Evolutionary conservation across 2,113 vertebrate genomes (phyloP).

Genomic region (Periophthalmus modestus): DNA sequence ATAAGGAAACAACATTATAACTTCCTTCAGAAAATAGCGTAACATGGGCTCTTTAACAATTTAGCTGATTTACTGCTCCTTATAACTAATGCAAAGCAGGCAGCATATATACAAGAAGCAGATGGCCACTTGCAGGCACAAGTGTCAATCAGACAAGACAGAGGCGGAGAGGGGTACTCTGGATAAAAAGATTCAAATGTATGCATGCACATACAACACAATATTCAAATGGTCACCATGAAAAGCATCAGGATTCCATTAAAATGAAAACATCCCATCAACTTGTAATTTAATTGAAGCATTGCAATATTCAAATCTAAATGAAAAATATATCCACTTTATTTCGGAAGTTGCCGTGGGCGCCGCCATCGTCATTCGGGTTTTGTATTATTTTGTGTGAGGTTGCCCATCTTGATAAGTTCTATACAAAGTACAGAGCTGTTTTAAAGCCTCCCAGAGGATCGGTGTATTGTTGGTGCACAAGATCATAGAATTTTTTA

Average conservation of each 20-base stretch:
- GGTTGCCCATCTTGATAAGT: no score
- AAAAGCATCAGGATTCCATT: neutral
- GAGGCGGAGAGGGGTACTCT: conserved; percentile 21
- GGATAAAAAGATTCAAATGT: conserved; percentile 43
- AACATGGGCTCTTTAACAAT: conserved; percentile 1
- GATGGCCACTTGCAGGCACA: conserved; percentile 59
- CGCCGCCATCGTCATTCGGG: no score
- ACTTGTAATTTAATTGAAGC: neutral
- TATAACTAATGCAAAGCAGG: conserved; percentile 34
- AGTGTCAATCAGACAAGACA: conserved; percentile 50
- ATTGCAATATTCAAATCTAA: neutral
- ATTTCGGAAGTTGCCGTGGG: no score
- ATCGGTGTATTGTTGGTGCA: no score
- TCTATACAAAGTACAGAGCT: no score
- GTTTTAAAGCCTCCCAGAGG: no score
- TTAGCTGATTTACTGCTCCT: conserved; percentile 51
- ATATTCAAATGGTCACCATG: neutral
- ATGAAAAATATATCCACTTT: neutral
- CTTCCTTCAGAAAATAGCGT: no score
- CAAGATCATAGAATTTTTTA: no score
- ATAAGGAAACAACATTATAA: no score
- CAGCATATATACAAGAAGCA: conserved; percentile 51
- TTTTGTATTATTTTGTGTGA: no score
- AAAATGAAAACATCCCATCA: neutral
- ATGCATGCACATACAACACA: conserved; percentile 24